Evolutionary conservation across 2,797 vertebrate genomes (phyloP).

Genomic region (Scarus forsteni): DNA sequence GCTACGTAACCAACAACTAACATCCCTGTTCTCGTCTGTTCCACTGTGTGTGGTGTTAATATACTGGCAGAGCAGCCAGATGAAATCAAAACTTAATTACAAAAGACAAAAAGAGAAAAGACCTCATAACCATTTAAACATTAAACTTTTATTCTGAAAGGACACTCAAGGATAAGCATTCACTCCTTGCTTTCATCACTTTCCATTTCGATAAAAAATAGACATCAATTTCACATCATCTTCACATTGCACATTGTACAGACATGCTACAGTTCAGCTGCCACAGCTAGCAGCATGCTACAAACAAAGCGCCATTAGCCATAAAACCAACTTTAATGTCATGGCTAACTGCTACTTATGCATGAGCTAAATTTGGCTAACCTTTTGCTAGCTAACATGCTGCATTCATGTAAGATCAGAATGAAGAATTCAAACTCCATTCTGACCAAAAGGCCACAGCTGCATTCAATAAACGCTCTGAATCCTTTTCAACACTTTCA

Average conservation of each 20-base stretch:
- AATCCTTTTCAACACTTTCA: constrained; percentile 11
- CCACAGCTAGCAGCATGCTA: constrained; percentile 11
- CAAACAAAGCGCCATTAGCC: neutral
- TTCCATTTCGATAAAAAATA: constrained; percentile 14
- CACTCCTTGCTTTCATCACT: constrained; percentile 14
- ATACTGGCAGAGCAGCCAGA: too few species aligned
- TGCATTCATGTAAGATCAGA: constrained; percentile 2
- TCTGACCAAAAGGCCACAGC: neutral
- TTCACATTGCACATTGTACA: constrained; percentile 6
- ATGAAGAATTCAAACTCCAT: neutral
- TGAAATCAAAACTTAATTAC: too few species aligned
- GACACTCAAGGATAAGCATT: constrained; percentile 27
- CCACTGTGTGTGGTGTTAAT: too few species aligned
- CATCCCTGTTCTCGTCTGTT: too few species aligned
- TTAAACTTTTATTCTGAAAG: constrained; percentile 54
- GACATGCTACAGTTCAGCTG: constrained; percentile 5
- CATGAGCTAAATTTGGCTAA: neutral
- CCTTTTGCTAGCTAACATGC: neutral
- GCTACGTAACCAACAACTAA: too few species aligned
- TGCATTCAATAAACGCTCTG: neutral
- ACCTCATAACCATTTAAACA: too few species aligned
- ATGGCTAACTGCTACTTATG: neutral
- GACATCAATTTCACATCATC: constrained; percentile 18
- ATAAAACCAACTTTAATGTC: too few species aligned
- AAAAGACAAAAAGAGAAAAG: too few species aligned